Conservation (phyloP, 1,140 invertebrate species). For the Planococcus citri region DNA sequence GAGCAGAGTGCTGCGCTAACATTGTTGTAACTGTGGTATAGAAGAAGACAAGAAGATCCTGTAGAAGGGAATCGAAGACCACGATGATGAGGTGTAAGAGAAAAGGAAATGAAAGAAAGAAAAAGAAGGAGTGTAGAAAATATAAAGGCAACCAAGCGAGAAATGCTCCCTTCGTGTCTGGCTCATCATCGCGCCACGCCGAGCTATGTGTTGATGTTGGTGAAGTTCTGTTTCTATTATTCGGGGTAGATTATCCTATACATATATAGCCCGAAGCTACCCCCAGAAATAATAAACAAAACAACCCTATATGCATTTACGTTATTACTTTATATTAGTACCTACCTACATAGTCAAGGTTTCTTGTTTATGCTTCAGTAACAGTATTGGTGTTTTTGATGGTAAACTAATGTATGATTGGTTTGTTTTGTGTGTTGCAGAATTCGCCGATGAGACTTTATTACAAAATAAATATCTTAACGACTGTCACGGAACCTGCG, state of each 20-base stretch:
- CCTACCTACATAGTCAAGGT: too few relatives aligned
- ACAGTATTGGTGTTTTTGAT: not conserved
- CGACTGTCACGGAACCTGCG: not conserved
- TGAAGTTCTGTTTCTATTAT: too few relatives aligned
- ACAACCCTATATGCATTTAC: constrained; percentile 6
- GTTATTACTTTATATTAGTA: constrained; percentile 1
- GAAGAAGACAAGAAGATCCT: too few relatives aligned
- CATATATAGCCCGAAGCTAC: not conserved
- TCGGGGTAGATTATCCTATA: not conserved
- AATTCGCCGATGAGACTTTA: not conserved
- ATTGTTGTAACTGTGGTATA: too few relatives aligned
- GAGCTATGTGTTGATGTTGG: too few relatives aligned
- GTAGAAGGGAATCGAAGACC: too few relatives aligned
- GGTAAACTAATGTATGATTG: not conserved
- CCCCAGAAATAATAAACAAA: not conserved
- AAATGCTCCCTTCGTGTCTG: not conserved
- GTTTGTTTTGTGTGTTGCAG: constrained; percentile 3
- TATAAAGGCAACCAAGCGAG: not conserved
- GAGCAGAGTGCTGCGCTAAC: too few relatives aligned
- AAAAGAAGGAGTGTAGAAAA: not conserved
- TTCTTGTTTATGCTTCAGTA: not conserved
- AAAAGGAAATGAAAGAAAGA: not conserved
- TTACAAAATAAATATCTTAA: not conserved
- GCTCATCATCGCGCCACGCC: not conserved
- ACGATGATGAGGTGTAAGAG: not conserved